These are phyloP conservation scores for Drosophila nr. medialis DNA, from an alignment of 2,888 invertebrate genomes.

Conservation along the genomic window DNA sequence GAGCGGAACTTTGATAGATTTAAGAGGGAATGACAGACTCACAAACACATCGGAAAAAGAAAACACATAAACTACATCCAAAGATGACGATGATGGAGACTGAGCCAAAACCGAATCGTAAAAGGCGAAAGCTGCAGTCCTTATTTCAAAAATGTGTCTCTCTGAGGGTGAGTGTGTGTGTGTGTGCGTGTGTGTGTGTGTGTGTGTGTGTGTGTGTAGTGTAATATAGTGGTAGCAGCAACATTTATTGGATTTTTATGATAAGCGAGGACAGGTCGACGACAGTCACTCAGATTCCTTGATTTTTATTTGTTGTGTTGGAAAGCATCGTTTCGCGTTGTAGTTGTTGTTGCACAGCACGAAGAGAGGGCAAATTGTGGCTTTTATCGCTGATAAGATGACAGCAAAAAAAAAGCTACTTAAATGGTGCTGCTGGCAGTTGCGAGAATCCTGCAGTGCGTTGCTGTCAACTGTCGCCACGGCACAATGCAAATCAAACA, in stretches of 20 bases:
- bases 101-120: slow-evolving; percentile 51
- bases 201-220: slow-evolving; percentile 2
- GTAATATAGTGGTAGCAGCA: slow-evolving; percentile 18
- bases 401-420: slow-evolving; percentile 23
- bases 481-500: slow-evolving; percentile 75
- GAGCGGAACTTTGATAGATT: slow-evolving; percentile 60
- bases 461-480: slow-evolving; percentile 12
- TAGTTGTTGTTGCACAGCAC: slow-evolving; percentile 46
- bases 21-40: slow-evolving; percentile 16
- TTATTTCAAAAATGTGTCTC: slow-evolving; percentile 9
- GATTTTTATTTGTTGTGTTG: slow-evolving; percentile 31
- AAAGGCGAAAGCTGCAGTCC: slow-evolving; percentile 37
- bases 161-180: not conserved
- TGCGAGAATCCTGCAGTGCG: slow-evolving; percentile 1
- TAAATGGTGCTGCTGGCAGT: slow-evolving; percentile 6
- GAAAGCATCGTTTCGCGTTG: slow-evolving; percentile 11
- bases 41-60: slow-evolving; percentile 35
- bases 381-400: slow-evolving; percentile 62
- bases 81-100: slow-evolving; percentile 53
- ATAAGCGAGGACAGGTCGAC: slow-evolving; percentile 60
- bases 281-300: slow-evolving; percentile 42
- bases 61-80: slow-evolving; percentile 62
- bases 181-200: slow-evolving; percentile 3
- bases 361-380: slow-evolving; percentile 62
- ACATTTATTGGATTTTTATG: slow-evolving; percentile 76